Base-by-base conservation (phyloP, 2,888 invertebrate genomes). In the Apamea epomidion region DNA sequence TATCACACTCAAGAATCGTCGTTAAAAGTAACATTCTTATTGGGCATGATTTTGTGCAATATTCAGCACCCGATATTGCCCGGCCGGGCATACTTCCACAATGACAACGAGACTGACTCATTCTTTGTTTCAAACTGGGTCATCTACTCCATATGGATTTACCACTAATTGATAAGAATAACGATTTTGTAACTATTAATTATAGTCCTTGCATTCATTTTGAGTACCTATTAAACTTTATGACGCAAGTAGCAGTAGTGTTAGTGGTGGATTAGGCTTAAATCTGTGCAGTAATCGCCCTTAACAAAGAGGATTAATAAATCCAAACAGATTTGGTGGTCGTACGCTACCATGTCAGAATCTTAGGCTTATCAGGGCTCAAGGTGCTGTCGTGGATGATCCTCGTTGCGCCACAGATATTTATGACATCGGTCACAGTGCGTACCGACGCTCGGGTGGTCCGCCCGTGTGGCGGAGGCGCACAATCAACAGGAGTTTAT, bases 41-140 rank as follows among this genome's bases (percentile, higher is more conserved):
- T 64, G 14, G 62, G 4, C 51, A 60, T 67, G 60, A 73, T 76
- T 85, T 85, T 81, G 70, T 78, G 79, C 79, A 86, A 82, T 70
- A 67, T 60, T 72, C 74, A 75, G 76, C 74, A 68, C 74, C 76
- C 78, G 78, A 75, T 73, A 54, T 78, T 81, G 70, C 75, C 75
- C 80, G 75, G 78, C 87, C 85, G 86, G 87, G 84, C 93, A 94
- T 93, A 94, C 91, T 93, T 94, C 91, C 89, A 92, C 92, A 93
- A 91, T 93, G 93, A 93, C 92, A 93, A 90, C 87, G 82, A 89
- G 88, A 85, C 92, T 96, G 95, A 96, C 92, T 96, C 95, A 95
- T 91, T 95, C 95, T 94, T 95, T 96, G 95, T 96, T 93, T 93
- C 92, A 87, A 91, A 94, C 91, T 95, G 90, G 95, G 96, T 94